Evolutionary conservation across 2,113 vertebrate species (phyloP), one percentile per base, ranked within the genome.

Genomic region (Meriones unguiculatus): DNA sequence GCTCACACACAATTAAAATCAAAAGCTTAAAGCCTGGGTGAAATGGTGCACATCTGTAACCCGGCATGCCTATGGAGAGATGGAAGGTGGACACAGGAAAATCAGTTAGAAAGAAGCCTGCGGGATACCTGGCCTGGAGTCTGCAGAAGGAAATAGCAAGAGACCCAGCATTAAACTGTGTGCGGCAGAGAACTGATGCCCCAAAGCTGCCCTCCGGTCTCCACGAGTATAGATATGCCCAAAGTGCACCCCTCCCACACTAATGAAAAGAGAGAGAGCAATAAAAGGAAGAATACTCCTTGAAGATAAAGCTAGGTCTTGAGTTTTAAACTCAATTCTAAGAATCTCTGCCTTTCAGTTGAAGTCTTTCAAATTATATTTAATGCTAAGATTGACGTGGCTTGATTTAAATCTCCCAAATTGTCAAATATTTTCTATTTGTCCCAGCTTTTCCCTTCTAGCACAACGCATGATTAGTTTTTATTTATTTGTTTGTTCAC

Each of bases 381-480:
- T 69, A 84, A 52, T 89, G 17, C 22, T 59, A 75, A 67, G 25
- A 50, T 84, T 41, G 38, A 92, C 8, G 57, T 69, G 81, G 32
- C 75, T 89, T 70, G n/a, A 95, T 76, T 82, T 77, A 50, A 69
- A 93, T 67, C 38, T 67, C 57, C 11, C 30, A 12, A n/a, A 88
- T 75, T 92, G 38, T 64, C 75, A 77, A 76, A 69, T 89, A 50
- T 76, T 89, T 95, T 59, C 75, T 77, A 62, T 69, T 92, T 41
- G 59, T 50, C 15, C 15, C 28, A n/a, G 30, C 17, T 57, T 92
- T 38, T 54, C 20, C 82, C 11, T 81, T 54, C 57, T 62, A 77
- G 67, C 46, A 52, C 82, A 10, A 18, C 20, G 75, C 41, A 9
- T 59, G 62, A 77, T 59, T 38, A 50, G 89, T 87, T 73, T 46